Conservation (phyloP, 2,797 vertebrate species). For the Hybognathus amarus region DNA sequence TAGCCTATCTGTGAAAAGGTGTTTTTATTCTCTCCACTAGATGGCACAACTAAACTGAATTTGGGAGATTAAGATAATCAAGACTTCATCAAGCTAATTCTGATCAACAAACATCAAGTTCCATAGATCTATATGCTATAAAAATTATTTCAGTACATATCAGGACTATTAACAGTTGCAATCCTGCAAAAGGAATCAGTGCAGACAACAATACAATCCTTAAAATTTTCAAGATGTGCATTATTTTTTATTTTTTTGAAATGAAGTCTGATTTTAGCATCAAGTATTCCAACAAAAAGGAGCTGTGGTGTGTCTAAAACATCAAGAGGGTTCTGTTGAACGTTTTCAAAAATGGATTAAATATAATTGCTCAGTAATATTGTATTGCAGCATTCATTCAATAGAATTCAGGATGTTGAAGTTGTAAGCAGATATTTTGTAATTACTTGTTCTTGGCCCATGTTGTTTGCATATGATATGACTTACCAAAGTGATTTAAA, state of each 20-base stretch:
- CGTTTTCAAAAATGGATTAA: not conserved
- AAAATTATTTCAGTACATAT: not conserved
- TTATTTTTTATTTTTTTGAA: not conserved
- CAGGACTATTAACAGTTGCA: not conserved
- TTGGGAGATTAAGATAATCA: not conserved
- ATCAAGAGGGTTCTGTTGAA: not conserved
- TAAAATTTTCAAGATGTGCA: not conserved
- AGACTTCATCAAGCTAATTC: not conserved
- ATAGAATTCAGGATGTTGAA: not conserved
- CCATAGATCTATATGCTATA: not conserved
- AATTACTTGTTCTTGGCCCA: not conserved
- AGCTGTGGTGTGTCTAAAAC: not conserved
- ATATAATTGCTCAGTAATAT: not conserved
- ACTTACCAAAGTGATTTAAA: not conserved
- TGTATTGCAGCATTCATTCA: not conserved
- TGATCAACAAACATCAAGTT: conserved; percentile 3
- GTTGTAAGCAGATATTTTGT: no score
- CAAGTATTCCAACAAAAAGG: not conserved
- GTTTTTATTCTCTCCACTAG: conserved; percentile 33
- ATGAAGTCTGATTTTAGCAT: not conserved
- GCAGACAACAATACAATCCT: not conserved
- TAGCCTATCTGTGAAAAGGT: not conserved
- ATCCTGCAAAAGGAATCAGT: not conserved
- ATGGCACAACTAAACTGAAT: conserved; percentile 28
- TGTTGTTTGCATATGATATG: not conserved